Percentiles rank a stretch among this genome's conserved stretches.
Conservation (phyloP, 2,113 vertebrate species). For the Sturnus vulgaris region DNA sequence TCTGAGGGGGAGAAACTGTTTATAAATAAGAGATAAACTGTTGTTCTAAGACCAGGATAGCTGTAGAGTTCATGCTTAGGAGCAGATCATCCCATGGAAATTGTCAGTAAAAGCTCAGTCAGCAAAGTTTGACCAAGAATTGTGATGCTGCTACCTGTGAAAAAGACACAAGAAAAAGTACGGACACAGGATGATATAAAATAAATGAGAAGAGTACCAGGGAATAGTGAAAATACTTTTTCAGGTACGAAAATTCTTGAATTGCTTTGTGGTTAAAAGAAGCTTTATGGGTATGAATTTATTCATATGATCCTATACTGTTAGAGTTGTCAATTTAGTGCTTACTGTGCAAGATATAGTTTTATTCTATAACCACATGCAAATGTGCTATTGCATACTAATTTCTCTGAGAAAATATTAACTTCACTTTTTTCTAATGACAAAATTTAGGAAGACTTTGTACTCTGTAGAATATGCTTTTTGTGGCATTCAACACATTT, state of each 20-base stretch:
- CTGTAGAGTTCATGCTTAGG: fast-evolving
- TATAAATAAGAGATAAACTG: fast-evolving
- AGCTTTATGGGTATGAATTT: background rate
- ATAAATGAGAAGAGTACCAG: background rate
- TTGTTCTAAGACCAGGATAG: background rate
- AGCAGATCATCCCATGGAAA: background rate
- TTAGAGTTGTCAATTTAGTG: background rate
- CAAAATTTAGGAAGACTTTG: background rate
- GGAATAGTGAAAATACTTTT: background rate
- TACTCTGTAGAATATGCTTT: background rate
- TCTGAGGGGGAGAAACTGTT: background rate
- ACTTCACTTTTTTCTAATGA: background rate
- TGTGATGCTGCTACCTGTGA: background rate
- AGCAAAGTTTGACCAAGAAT: background rate
- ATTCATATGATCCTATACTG: background rate
- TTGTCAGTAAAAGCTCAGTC: background rate
- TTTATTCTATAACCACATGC: background rate
- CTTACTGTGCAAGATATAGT: background rate
- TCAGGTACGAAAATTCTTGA: fast-evolving
- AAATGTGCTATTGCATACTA: background rate
- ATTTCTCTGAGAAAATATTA: background rate
- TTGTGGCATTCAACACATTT: background rate
- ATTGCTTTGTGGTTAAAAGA: background rate
- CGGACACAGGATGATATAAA: background rate
- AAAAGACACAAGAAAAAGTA: background rate